Evolutionary conservation across 1,140 invertebrate species (phyloP), one percentile per base, ranked within the genome.

Genomic region (Antheraea mylitta): DNA sequence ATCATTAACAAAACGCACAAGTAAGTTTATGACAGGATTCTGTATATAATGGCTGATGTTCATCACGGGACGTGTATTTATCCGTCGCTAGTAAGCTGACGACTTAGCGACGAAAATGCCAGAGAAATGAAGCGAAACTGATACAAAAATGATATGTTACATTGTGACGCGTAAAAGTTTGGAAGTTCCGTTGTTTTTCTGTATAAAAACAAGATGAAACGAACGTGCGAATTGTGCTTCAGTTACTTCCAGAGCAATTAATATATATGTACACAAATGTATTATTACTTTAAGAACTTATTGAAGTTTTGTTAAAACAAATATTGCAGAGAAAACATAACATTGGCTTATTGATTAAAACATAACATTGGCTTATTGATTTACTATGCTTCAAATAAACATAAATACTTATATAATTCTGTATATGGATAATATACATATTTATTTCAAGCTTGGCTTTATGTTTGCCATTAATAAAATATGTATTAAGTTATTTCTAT

Each of bases 81-180:
- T 83, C 72, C 74, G 79, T 81, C 79, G 77, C 81, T 84, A 85
- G 82, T 82, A 83, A 82, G 80, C 80, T 71, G 76, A 83, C 76
- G 82, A 81, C 78, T 85, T 82, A 82, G 83, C 75, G 83, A 79
- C 77, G 76, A 81, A 80, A 78, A 81, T 75, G 78, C 76, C 71
- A 74, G 77, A 77, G 80, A 87, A 86, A 86, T 85, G 82, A 83
- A 74, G 72, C 83, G 81, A 76, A 75, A 81, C 78, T 22, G 11
- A 76, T 73, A 82, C 79, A 79, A 83, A 83, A 84, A 82, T 87
- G 74, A 82, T 86, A 83, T 83, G 74, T 85, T 83, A 80, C 76
- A 73, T 71, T 77, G 72, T 78, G 73, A 79, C 74, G 81, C 76
- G 81, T 78, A 75, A 76, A 77, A 82, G 75, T 70, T 82, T 72